These are phyloP conservation scores for Loripinus fragilis DNA, from an alignment of 2,888 invertebrate species.

Conservation along the genomic window DNA sequence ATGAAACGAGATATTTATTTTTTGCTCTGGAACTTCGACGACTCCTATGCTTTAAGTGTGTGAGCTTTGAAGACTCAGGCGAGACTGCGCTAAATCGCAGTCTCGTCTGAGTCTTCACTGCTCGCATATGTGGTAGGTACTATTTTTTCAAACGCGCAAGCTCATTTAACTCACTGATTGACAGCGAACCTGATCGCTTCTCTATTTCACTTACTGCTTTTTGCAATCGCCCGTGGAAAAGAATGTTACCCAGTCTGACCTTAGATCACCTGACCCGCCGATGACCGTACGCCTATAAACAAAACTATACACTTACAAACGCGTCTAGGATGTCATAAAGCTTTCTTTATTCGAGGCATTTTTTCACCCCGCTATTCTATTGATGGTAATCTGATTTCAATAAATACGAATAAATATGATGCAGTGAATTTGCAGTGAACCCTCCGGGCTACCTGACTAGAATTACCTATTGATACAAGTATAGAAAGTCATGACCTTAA, in stretches of 20 bases:
- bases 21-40: too few species aligned
- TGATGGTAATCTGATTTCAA: slow-evolving; percentile 24
- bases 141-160: too few species aligned
- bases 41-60: too few species aligned
- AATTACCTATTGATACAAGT: slow-evolving; percentile 11
- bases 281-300: slow-evolving; percentile 58
- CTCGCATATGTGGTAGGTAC: too few species aligned
- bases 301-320: slow-evolving; percentile 22
- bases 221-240: slow-evolving; percentile 24
- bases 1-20: too few species aligned
- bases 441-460: slow-evolving; percentile 3
- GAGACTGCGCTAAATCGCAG: too few species aligned
- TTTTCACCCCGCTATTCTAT: slow-evolving; percentile 44
- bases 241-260: slow-evolving; percentile 57
- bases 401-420: slow-evolving; percentile 10
- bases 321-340: slow-evolving; percentile 50
- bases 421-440: slow-evolving; percentile 14
- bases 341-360: slow-evolving; percentile 33
- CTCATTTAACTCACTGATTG: slow-evolving; percentile 10
- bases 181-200: slow-evolving; percentile 16
- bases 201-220: slow-evolving; percentile 19
- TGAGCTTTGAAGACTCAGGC: too few species aligned
- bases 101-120: too few species aligned
- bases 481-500: slow-evolving; percentile 15
- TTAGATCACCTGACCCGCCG: slow-evolving; percentile 46